Conservation (phyloP, 2,888 invertebrate species). For the Erebia epiphron region DNA sequence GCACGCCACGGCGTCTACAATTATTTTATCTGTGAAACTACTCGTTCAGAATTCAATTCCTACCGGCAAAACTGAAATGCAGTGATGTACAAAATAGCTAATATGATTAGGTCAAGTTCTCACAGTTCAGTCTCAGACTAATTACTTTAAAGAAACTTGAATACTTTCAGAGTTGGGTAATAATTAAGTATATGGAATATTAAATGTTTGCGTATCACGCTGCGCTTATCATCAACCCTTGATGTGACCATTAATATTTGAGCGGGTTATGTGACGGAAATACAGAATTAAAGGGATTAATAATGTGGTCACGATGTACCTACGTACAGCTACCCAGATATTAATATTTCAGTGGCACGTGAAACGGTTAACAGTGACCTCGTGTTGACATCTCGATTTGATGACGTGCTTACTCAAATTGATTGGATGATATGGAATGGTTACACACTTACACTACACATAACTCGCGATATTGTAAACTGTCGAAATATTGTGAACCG, state of each 20-base stretch:
- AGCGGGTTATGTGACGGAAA: conserved; percentile 27
- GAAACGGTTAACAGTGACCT: conserved; percentile 14
- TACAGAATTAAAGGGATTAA: conserved; percentile 34
- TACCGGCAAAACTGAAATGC: not conserved
- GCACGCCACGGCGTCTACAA: too few species aligned
- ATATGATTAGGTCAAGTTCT: not conserved
- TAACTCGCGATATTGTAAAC: too few species aligned
- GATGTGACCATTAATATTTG: conserved; percentile 38
- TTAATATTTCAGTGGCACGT: conserved; percentile 40
- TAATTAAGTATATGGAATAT: not conserved
- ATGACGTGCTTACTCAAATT: conserved; percentile 4
- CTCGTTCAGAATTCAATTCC: too few species aligned
- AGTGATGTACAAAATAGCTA: not conserved
- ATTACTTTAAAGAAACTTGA: not conserved
- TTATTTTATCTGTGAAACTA: too few species aligned
- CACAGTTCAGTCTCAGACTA: not conserved
- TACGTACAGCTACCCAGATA: not conserved
- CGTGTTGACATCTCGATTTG: conserved; percentile 6
- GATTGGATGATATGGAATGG: conserved; percentile 7
- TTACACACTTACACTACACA: too few species aligned
- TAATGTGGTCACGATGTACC: conserved; percentile 29
- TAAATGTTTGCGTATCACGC: not conserved
- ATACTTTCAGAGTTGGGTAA: not conserved
- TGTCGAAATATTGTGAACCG: too few species aligned
- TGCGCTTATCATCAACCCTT: conserved; percentile 18